Conservation (phyloP, 1,140 invertebrate species). For the Tribolium madens region DNA sequence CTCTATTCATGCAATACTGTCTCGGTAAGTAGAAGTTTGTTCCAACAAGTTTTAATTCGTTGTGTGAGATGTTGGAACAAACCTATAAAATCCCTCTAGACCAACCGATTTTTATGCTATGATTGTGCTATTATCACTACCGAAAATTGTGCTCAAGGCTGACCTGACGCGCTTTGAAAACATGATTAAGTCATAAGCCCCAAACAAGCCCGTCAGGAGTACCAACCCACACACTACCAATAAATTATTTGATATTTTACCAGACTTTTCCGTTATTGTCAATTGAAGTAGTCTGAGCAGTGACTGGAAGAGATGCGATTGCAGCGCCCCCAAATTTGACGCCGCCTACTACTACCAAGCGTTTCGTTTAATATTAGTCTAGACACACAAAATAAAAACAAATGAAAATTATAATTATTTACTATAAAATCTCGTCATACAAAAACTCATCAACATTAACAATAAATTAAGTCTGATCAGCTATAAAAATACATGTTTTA, state of each 20-base stretch:
- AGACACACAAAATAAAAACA: conserved; percentile 1
- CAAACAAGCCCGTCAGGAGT: not conserved
- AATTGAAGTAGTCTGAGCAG: not conserved
- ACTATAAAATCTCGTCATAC: conserved; percentile 26
- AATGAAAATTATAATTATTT: conserved; percentile 7
- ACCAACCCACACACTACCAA: conserved; percentile 5
- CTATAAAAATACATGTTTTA: conserved; percentile 19
- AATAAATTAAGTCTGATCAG: conserved; percentile 8
- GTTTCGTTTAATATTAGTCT: not conserved
- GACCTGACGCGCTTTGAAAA: not conserved
- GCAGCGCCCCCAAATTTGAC: not conserved
- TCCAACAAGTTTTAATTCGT: not conserved
- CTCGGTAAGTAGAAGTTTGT: not conserved
- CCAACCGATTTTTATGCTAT: not conserved
- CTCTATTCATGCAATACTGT: conserved; percentile 34
- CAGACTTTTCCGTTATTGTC: conserved; percentile 34
- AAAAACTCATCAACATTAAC: conserved; percentile 5
- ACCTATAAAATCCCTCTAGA: not conserved
- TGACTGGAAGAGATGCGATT: not conserved
- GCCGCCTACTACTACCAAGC: not conserved
- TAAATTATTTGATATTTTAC: conserved; percentile 27
- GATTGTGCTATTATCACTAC: conserved; percentile 38
- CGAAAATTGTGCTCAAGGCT: conserved; percentile 6
- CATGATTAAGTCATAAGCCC: conserved; percentile 12
- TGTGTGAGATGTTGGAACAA: too few species aligned